phyloP scores from a whole-genome alignment of 2,113 vertebrate species.

The Eidolon helvum region DNA sequence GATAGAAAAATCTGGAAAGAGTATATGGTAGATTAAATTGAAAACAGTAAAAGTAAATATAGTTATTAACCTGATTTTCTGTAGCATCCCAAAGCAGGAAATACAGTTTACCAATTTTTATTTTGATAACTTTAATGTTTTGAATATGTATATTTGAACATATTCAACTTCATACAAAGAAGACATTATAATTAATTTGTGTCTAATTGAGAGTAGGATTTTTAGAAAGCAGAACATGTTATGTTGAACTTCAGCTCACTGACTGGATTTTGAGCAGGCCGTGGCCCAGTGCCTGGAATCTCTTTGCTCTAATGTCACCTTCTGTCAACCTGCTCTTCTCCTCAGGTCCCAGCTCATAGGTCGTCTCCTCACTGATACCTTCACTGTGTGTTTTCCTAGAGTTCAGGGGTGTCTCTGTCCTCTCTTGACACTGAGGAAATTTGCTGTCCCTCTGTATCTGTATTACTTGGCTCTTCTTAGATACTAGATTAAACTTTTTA shows the following conservation, averaged over 20 bases:
- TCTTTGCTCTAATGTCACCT: background rate
- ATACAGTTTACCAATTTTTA: background rate
- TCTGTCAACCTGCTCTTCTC: background rate
- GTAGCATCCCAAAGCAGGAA: background rate
- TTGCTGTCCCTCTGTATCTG: background rate
- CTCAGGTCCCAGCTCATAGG: background rate
- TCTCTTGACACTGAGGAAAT: background rate
- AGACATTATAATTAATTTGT: background rate
- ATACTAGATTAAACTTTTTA: background rate
- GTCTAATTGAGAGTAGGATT: background rate
- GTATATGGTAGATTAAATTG: background rate
- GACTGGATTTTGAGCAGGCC: background rate
- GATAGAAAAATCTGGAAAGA: background rate
- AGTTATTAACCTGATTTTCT: constrained; percentile 8
- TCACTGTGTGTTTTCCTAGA: background rate
- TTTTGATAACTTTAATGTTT: background rate
- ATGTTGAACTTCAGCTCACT: background rate
- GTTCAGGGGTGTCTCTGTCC: background rate
- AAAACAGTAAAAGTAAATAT: background rate
- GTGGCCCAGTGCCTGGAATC: background rate
- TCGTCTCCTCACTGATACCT: background rate
- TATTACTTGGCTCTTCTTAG: background rate
- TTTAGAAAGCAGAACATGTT: background rate
- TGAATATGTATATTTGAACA: background rate
- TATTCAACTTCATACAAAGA: background rate